phyloP scores from a whole-genome alignment of 2,113 vertebrate species.

The Nothoprocta perdicaria region DNA sequence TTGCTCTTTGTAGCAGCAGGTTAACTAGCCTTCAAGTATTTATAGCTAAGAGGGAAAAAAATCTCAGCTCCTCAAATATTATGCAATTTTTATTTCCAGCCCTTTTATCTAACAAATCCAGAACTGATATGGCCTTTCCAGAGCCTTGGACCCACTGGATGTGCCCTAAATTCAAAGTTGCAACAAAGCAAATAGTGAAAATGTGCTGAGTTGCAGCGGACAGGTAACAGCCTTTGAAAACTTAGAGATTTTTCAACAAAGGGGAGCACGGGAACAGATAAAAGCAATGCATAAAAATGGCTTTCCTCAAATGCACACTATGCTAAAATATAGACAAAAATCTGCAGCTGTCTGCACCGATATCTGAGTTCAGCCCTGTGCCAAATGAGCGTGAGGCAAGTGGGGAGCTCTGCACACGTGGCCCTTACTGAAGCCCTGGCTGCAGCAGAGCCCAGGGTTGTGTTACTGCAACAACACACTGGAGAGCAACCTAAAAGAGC shows the following conservation, averaged over 20 bases:
- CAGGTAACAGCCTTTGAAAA: neutral
- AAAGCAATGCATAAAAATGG: neutral
- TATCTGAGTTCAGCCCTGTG: neutral
- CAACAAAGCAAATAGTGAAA: neutral
- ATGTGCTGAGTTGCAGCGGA: neutral
- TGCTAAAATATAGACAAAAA: too few species aligned
- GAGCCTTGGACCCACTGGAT: neutral
- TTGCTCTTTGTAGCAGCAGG: neutral
- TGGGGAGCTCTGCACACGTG: accelerated
- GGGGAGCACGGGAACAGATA: neutral
- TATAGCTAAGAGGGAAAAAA: neutral
- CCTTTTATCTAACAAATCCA: neutral
- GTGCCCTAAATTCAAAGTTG: neutral
- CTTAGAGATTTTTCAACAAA: neutral
- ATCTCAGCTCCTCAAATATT: neutral
- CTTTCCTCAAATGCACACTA: accelerated
- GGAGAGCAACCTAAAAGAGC: neutral
- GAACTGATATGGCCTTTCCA: neutral
- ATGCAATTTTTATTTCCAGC: neutral
- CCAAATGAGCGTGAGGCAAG: neutral
- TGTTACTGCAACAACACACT: neutral
- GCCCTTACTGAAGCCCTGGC: accelerated
- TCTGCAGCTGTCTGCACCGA: neutral
- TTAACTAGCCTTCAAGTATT: neutral
- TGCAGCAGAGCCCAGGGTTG: neutral